Base-by-base conservation (phyloP, 2,888 invertebrate genomes). In the Merodon equestris region DNA sequence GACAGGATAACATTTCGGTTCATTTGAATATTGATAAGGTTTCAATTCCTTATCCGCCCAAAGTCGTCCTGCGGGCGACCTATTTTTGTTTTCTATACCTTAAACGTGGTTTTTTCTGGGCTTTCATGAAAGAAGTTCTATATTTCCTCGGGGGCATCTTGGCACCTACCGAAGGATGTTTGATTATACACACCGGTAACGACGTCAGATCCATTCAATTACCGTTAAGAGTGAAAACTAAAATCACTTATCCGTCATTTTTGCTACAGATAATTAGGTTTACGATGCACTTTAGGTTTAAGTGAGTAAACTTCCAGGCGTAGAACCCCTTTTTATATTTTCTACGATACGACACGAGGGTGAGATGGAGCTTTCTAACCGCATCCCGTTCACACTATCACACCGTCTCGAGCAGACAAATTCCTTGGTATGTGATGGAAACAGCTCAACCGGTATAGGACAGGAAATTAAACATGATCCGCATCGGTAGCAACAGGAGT, bases 11-110 rank as follows among this genome's bases (percentile, higher is more conserved):
- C 38, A 60, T 60, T 19, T 60, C 45, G 17, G 15, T 60, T 60
- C 45, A 60, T 68, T 68, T 60, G 40, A 68, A 68, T 68, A 60
- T 53, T 58, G 45, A 58, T 45, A 51, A 45, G 45, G 27, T 13
- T 68, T 68, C 18, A 9, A 51, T 67, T n/a, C n/a, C 40, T 27
- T 27, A 27, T 27, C 27, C 27, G 7, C n/a, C n/a, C n/a, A n/a
- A n/a, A n/a, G n/a, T n/a, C 7, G 27, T 27, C 27, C 27, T 27
- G 27, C 7, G 2, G 27, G 27, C 27, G 27, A 27, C 27, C 27
- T 27, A 4, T 27, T 27, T 27, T 27, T 27, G 27, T 27, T 2
- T n/a, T n/a, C n/a, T n/a, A n/a, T n/a, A 27, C 27, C 27, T 27
- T 27, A 27, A n/a, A n/a, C n/a, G n/a, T n/a, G n/a, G n/a, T n/a